These are phyloP conservation scores for Drosophila sproati DNA, from an alignment of 1,140 invertebrate genomes.

Conservation along the genomic window DNA sequence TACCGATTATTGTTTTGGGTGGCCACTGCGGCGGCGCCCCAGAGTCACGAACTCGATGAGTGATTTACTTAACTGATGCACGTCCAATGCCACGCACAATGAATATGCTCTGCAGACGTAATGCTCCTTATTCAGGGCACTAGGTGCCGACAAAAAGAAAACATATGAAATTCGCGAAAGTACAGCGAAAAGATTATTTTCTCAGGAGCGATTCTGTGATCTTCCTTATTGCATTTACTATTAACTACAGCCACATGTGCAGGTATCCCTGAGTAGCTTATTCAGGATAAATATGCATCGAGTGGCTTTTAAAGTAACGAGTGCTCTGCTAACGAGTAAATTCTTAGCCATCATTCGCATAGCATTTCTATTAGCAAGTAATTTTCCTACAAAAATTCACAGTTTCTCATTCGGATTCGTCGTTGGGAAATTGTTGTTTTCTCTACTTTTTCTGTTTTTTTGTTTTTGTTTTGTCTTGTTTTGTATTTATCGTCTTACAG, in stretches of 20 bases:
- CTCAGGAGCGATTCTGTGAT: not conserved
- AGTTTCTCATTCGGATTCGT: not conserved
- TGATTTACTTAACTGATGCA: conserved; percentile 55
- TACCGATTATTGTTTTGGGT: conserved; percentile 24
- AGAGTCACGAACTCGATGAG: conserved; percentile 41
- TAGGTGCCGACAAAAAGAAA: not conserved
- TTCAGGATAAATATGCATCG: too few species aligned
- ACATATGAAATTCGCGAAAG: not conserved
- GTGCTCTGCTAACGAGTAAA: not conserved
- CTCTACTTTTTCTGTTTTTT: not conserved
- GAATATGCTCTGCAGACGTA: conserved; percentile 22
- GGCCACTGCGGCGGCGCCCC: conserved; percentile 1
- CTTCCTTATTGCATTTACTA: not conserved
- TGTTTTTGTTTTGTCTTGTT: not conserved
- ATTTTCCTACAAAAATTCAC: not conserved
- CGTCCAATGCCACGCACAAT: conserved; percentile 45
- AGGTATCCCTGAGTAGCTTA: too few species aligned
- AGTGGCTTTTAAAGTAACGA: not conserved
- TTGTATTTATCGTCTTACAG: not conserved
- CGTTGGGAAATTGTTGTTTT: not conserved
- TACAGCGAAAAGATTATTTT: not conserved
- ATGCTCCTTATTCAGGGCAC: not conserved
- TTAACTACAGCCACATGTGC: not conserved
- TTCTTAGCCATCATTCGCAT: not conserved
- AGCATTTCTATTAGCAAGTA: not conserved